Percentiles rank a stretch among this genome's conserved stretches.
phyloP scores from a whole-genome alignment of 1,140 invertebrate genomes.

The Temnothorax nylanderi region DNA sequence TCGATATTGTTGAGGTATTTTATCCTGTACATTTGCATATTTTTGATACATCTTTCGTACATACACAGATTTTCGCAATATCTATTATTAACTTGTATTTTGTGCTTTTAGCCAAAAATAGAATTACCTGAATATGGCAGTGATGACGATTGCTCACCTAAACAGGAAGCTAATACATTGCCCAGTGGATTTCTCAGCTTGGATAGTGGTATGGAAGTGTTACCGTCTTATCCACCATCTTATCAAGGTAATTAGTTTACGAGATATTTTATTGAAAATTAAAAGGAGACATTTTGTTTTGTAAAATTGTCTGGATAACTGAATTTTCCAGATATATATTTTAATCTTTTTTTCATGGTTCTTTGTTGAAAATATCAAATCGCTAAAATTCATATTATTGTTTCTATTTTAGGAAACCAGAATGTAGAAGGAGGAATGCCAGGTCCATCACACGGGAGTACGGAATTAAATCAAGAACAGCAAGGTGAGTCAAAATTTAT shows the following conservation, averaged over 20 bases:
- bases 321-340: neutral
- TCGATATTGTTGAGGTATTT: constrained; percentile 84
- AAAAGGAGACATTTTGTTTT: constrained; percentile 10
- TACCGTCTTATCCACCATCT: constrained; percentile 83
- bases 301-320: constrained; percentile 24
- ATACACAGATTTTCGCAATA: constrained; percentile 1
- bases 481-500: constrained; percentile 83
- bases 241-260: constrained; percentile 79
- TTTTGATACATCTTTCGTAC: neutral
- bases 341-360: neutral
- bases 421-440: constrained; percentile 83
- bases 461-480: constrained; percentile 84
- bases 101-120: constrained; percentile 85
- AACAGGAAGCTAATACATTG: constrained; percentile 83
- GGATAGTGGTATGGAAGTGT: constrained; percentile 85
- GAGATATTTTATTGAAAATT: constrained; percentile 12
- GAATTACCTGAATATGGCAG: constrained; percentile 88
- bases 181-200: constrained; percentile 84
- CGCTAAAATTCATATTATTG: neutral
- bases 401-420: constrained; percentile 76
- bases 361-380: constrained; percentile 4
- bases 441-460: constrained; percentile 82
- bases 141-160: constrained; percentile 85
- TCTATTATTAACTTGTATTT: constrained; percentile 17
- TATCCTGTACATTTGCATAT: neutral